Percentiles rank a stretch among this genome's conserved stretches.
Evolutionary conservation across 2,888 invertebrate genomes (phyloP).

Genomic region (Eupithecia pulchellata): DNA sequence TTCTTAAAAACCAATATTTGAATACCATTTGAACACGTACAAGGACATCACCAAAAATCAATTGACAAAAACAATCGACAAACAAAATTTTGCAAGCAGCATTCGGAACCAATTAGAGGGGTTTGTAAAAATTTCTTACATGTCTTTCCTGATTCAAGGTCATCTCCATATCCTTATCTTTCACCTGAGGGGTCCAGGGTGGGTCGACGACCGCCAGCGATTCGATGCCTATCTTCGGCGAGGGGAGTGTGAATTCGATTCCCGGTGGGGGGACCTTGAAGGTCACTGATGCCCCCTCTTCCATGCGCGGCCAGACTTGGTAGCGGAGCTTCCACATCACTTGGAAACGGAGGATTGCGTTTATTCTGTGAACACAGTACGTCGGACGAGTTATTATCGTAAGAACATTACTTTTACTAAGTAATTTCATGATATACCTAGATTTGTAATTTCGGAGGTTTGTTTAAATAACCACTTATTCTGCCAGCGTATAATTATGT

Average conservation of each 20-base stretch:
- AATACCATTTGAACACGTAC: slow-evolving; percentile 1
- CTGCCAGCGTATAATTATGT: too few species aligned
- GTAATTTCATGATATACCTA: too few species aligned
- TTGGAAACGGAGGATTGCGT: slow-evolving; percentile 89
- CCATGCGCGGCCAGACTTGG: slow-evolving; percentile 99
- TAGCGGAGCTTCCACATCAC: slow-evolving; percentile 98
- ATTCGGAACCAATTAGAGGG: slow-evolving; percentile 31
- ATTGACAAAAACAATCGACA: slow-evolving; percentile 27
- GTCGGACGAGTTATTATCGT: background rate
- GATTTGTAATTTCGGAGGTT: too few species aligned
- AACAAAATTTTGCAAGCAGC: slow-evolving; percentile 31
- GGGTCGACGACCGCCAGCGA: slow-evolving; percentile 98
- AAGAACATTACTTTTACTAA: background rate
- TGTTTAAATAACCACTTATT: too few species aligned
- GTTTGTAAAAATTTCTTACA: slow-evolving; percentile 81
- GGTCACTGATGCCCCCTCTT: slow-evolving; percentile 96
- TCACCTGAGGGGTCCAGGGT: slow-evolving; percentile 99
- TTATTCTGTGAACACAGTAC: slow-evolving; percentile 67
- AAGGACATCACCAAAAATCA: slow-evolving; percentile 17
- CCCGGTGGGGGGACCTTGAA: slow-evolving; percentile 99
- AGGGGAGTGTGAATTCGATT: slow-evolving; percentile 99
- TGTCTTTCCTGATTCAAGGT: slow-evolving; percentile 98
- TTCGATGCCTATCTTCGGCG: slow-evolving; percentile 99
- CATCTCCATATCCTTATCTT: slow-evolving; percentile 99
- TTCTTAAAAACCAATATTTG: background rate